These are phyloP conservation scores for Volucella bombylans DNA, from an alignment of 2,888 invertebrate species.

Conservation along the genomic window DNA sequence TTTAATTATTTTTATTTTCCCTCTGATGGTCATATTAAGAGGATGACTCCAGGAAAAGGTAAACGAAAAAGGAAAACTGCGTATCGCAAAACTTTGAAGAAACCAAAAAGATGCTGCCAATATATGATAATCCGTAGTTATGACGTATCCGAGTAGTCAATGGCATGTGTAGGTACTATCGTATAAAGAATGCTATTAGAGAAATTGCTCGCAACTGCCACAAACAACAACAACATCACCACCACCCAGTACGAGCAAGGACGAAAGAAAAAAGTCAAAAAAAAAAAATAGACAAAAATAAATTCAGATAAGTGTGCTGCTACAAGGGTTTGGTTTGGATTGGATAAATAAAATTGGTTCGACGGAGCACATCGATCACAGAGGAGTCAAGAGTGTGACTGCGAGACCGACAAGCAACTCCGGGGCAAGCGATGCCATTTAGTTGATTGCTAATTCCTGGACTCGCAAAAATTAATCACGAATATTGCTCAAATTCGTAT, in stretches of 20 bases:
- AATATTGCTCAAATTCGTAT: constrained; percentile 75
- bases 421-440: constrained; percentile 74
- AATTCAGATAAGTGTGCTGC: constrained; percentile 58
- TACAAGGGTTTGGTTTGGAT: constrained; percentile 30
- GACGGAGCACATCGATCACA: constrained; percentile 62
- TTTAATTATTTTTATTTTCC: not conserved
- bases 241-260: not conserved
- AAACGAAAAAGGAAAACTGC: not conserved
- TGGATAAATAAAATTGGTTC: constrained; percentile 35
- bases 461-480: constrained; percentile 76
- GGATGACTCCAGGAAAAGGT: not conserved
- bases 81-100: constrained; percentile 16
- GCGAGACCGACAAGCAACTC: constrained; percentile 52
- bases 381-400: not conserved
- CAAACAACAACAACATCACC: constrained; percentile 12
- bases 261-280: not conserved
- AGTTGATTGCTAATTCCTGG: constrained; percentile 77
- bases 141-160: constrained; percentile 52
- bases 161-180: constrained; percentile 37
- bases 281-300: constrained; percentile 34
- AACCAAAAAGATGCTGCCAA: constrained; percentile 40
- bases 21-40: not conserved
- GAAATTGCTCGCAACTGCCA: constrained; percentile 57
- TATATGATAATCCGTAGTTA: constrained; percentile 51
- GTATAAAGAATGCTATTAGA: constrained; percentile 72